A percentile compares a stretch with the other conserved stretches of the same genome.
phyloP scores from a whole-genome alignment of 2,113 vertebrate genomes.

The Psammodynastes pulverulentus region DNA sequence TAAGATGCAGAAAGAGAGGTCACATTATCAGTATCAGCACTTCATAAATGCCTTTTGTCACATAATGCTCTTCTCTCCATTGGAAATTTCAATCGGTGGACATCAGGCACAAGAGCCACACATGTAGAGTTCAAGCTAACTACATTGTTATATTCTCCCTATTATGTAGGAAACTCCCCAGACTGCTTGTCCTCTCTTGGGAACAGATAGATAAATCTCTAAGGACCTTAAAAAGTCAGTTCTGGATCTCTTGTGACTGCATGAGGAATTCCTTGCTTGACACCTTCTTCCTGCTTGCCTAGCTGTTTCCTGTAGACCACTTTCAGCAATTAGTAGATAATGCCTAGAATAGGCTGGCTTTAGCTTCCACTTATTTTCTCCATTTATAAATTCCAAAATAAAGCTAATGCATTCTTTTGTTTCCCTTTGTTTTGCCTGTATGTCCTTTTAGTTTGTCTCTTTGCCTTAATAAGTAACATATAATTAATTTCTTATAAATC shows the following conservation, averaged over 20 bases:
- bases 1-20: not conserved
- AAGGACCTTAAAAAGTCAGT: not conserved
- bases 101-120: not conserved
- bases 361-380: not conserved
- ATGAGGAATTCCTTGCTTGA: not conserved
- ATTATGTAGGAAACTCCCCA: not conserved
- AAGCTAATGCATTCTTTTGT: not conserved
- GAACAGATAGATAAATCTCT: not conserved
- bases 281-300: not conserved
- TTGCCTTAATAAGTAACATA: not conserved
- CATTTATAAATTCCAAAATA: not conserved
- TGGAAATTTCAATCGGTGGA: conserved; percentile 20
- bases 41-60: conserved; percentile 18
- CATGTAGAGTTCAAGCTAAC: not conserved
- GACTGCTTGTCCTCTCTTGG: not conserved
- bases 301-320: not conserved
- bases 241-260: not conserved
- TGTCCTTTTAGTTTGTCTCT: not conserved
- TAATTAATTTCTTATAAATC: not conserved
- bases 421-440: not conserved
- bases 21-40: not conserved
- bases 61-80: not conserved
- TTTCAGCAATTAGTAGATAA: conserved; percentile 7
- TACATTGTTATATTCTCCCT: not conserved
- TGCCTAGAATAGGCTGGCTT: not conserved